Percentiles rank a stretch among this genome's conserved stretches.
Evolutionary conservation across 2,113 vertebrate genomes (phyloP).

Genomic region (Felis catus): F.catus_Fca126_mat1.0 CM031412.1:21801001-21801500

Average conservation of each 20-base stretch:
- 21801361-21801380: background rate
- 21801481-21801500: background rate
- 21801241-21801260: background rate
- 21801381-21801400: background rate
- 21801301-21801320: background rate
- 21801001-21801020: no score
- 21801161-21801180: background rate
- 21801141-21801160: no score
- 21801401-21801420: background rate
- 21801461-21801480: background rate
- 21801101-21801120: no score
- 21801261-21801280: background rate
- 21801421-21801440: constrained; percentile 6
- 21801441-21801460: background rate
- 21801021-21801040: no score
- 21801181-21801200: constrained; percentile 26
- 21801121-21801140: no score
- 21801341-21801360: background rate
- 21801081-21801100: no score
- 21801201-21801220: background rate
- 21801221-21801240: background rate
- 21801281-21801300: background rate
- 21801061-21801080: no score
- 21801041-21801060: no score
- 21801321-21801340: constrained; percentile 6